Base-by-base conservation (phyloP, 2,888 invertebrate species). In the Plusia festucae region DNA sequence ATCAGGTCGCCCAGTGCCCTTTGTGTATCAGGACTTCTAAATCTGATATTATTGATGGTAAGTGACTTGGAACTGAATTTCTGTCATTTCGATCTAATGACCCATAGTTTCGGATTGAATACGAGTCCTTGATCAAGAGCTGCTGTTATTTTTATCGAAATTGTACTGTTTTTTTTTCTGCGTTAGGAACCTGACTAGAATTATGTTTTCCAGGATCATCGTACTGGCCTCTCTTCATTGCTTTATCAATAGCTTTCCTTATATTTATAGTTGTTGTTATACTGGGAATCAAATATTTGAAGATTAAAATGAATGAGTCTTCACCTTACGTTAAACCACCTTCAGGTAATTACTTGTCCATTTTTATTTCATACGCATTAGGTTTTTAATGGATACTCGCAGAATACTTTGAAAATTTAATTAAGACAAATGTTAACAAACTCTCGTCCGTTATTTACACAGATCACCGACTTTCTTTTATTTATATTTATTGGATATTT, bases 271-370 rank as follows among this genome's bases (percentile, higher is more conserved):
- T 94, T 68, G 88, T 94, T 78, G 88, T 93, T 66, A 71, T 94
- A 77, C 83, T 95, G 84, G 93, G 93, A 54, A 88, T 94, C 34
- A 95, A 95, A 74, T 95, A 94, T 76, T 90, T 95, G 85, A 95
- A 95, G 80, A 85, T 94, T 59, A 94, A 91, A 77, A 87, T 94
- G 81, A 82, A 87, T 46, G 94, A 94, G 70, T 88, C 86, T 71
- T 93, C 94, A 13, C 93, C 93, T 0, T 94, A 94, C 57, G 92
- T 86, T 0, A 95, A 95, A 78, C 94, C 94, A 20, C 88, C 93
- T 53, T 87, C 94, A 85, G 93, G 95, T 94, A 88, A n/a, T n/a
- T n/a, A n/a, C n/a, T n/a, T n/a, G n/a, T n/a, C n/a, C n/a, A n/a
- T n/a, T n/a, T n/a, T n/a, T n/a, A n/a, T n/a, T n/a, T n/a, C n/a